A percentile compares a stretch with the other conserved stretches of the same genome.
Evolutionary conservation across 2,113 vertebrate species (phyloP).

Genomic region (Epinephelus moara): DNA sequence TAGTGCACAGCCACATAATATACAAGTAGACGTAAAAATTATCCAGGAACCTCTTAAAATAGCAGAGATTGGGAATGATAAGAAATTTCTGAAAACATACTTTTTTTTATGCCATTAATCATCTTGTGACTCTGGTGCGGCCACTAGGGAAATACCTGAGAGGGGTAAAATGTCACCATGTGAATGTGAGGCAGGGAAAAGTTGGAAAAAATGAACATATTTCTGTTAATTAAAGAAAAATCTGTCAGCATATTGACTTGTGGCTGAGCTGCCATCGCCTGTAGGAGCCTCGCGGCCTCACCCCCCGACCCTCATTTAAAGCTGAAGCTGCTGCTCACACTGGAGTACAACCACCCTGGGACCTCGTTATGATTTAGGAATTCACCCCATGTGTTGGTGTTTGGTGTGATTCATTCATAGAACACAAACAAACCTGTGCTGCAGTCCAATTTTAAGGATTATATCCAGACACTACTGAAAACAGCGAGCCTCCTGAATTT

Average conservation of each 20-base stretch:
- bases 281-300: not conserved
- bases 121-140: too few species aligned
- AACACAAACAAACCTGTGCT: not conserved
- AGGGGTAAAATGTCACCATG: too few species aligned
- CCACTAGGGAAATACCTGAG: not conserved
- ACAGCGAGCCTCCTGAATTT: not conserved
- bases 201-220: not conserved
- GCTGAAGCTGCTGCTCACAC: not conserved
- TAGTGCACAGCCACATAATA: too few species aligned
- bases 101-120: too few species aligned
- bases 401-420: not conserved
- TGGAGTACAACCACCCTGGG: not conserved
- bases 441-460: not conserved
- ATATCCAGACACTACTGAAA: not conserved
- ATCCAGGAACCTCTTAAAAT: too few species aligned
- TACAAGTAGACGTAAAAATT: too few species aligned
- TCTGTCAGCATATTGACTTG: not conserved
- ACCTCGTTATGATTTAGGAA: conserved; percentile 23
- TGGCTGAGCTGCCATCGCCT: not conserved
- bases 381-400: not conserved
- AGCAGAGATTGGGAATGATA: too few species aligned
- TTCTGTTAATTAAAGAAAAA: not conserved
- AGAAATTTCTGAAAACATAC: not conserved
- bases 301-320: conserved; percentile 14
- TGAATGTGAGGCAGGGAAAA: not conserved